phyloP scores from a whole-genome alignment of 2,113 vertebrate genomes.

The Ictidomys tridecemlineatus region DNA sequence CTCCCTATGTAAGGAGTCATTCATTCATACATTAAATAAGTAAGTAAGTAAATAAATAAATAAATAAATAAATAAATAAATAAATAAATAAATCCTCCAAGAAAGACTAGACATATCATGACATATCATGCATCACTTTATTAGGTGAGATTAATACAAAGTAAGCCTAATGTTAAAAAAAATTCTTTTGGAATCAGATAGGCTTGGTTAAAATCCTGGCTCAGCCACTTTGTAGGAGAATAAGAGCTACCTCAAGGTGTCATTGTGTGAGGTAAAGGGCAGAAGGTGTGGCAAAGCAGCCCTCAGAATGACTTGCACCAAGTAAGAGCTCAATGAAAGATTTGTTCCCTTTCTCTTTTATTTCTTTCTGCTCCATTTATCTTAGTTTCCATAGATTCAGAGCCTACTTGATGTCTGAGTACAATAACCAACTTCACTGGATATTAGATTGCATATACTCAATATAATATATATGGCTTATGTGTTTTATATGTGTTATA shows the following conservation, averaged over 20 bases:
- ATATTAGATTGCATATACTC: too few relatives aligned
- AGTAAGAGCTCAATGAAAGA: background rate
- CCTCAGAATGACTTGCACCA: background rate
- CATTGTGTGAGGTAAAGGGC: background rate
- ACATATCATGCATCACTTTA: background rate
- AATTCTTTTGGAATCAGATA: background rate
- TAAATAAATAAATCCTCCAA: background rate
- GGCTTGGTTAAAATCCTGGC: background rate
- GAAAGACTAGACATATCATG: background rate
- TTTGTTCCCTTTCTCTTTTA: background rate
- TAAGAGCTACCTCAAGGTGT: background rate
- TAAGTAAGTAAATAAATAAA: too few relatives aligned
- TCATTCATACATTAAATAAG: too few relatives aligned
- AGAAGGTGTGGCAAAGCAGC: background rate
- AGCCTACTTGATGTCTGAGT: background rate
- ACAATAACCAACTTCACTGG: background rate
- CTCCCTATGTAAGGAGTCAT: background rate
- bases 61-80: too few relatives aligned
- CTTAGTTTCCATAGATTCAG: background rate
- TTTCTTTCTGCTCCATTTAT: background rate
- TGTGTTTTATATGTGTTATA: too few relatives aligned
- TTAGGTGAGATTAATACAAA: background rate
- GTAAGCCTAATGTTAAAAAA: background rate
- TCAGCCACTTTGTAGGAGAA: background rate
- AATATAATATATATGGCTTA: too few relatives aligned